Percentiles rank a stretch among this genome's conserved stretches.
These are phyloP conservation scores for Lates japonicus DNA, from an alignment of 2,797 vertebrate species.

Conservation along the genomic window DNA sequence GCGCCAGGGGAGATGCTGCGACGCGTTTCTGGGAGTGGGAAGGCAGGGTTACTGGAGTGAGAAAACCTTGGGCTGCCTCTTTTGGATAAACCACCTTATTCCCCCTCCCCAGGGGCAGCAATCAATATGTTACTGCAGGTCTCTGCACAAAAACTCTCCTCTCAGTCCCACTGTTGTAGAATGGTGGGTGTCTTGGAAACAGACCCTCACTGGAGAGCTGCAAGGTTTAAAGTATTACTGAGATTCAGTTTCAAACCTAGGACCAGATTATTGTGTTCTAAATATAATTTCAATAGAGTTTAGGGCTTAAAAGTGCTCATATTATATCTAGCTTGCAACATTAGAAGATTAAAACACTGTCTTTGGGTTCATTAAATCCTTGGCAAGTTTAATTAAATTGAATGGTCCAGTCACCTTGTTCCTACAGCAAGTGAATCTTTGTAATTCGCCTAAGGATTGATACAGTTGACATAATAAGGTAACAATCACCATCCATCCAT, in stretches of 20 bases:
- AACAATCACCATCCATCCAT: too few species aligned
- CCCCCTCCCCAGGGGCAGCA: constrained; percentile 71
- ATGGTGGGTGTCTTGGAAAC: constrained; percentile 21
- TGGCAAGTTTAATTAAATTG: constrained; percentile 51
- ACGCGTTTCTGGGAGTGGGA: constrained; percentile 62
- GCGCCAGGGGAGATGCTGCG: constrained; percentile 61
- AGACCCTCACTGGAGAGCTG: constrained; percentile 34
- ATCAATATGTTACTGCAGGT: constrained; percentile 82
- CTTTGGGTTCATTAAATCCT: constrained; percentile 24
- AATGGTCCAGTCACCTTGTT: constrained; percentile 6
- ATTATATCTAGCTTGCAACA: constrained; percentile 23
- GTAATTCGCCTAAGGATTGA: constrained; percentile 3
- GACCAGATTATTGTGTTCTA: constrained; percentile 26
- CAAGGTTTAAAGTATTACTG: constrained; percentile 17
- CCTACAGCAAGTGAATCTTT: constrained; percentile 7
- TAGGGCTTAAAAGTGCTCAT: background rate
- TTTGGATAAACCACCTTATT: constrained; percentile 68
- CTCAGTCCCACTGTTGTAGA: constrained; percentile 27
- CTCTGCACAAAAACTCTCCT: constrained; percentile 56
- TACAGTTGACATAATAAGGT: background rate
- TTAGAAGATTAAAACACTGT: constrained; percentile 15
- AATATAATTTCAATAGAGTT: constrained; percentile 15
- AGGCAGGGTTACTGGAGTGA: constrained; percentile 73
- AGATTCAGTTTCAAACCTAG: constrained; percentile 15
- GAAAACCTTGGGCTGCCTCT: constrained; percentile 59